Conservation (phyloP, 2,888 invertebrate species). For the Drosophila formosana region DNA sequence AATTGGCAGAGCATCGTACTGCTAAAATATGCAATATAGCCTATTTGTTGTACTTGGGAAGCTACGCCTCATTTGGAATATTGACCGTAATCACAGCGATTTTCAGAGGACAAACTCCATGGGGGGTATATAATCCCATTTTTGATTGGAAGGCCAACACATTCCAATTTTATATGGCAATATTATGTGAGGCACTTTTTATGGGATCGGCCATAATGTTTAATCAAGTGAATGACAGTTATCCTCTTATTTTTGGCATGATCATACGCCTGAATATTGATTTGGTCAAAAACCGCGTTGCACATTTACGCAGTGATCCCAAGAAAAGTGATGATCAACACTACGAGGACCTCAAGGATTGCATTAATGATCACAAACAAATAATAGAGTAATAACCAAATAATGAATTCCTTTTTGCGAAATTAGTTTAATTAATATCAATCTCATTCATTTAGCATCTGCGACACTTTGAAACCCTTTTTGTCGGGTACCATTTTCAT, state of each 20-base stretch:
- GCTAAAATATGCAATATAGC: constrained; percentile 40
- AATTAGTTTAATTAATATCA: neutral
- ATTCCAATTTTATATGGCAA: constrained; percentile 23
- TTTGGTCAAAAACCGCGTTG: constrained; percentile 26
- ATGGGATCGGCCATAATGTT: constrained; percentile 15
- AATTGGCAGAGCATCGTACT: constrained; percentile 28
- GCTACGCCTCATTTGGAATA: constrained; percentile 26
- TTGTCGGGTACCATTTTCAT: constrained; percentile 39
- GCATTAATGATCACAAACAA: constrained; percentile 36
- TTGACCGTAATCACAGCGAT: constrained; percentile 22
- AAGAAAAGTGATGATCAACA: constrained; percentile 6
- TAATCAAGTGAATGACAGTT: constrained; percentile 38
- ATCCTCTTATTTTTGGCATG: constrained; percentile 30
- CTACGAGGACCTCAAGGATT: constrained; percentile 35
- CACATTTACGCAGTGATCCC: constrained; percentile 27
- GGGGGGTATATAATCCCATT: constrained; percentile 50
- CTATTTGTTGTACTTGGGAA: constrained; percentile 30
- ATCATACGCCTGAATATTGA: constrained; percentile 26
- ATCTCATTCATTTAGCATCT: constrained; percentile 18
- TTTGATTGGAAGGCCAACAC: constrained; percentile 39
- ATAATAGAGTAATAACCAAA: constrained; percentile 34
- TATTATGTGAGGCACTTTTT: constrained; percentile 24
- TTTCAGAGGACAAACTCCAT: constrained; percentile 25
- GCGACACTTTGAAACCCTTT: constrained; percentile 29
- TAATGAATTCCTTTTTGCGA: too few relatives aligned